Conservation (phyloP, 2,113 vertebrate genomes). For the Hylia prasina region DNA sequence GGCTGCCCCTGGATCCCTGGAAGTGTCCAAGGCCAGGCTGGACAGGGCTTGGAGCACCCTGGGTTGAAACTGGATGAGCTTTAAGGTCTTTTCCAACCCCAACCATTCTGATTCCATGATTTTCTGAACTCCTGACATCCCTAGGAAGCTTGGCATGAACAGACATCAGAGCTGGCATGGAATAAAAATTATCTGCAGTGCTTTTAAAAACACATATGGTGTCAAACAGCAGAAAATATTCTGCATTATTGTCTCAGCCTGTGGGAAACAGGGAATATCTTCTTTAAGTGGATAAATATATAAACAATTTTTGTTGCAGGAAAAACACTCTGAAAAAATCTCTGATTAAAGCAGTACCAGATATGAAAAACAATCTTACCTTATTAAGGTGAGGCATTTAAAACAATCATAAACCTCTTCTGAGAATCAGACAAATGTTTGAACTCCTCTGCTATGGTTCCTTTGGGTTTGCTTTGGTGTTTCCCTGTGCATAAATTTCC, state of each 20-base stretch:
- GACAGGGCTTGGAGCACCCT: background rate
- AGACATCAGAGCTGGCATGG: background rate
- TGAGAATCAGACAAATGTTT: background rate
- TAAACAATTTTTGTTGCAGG: background rate
- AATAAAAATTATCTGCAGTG: background rate
- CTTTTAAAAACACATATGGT: constrained; percentile 23
- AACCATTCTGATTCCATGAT: background rate
- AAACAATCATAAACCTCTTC: background rate
- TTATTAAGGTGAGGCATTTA: background rate
- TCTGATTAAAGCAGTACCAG: background rate
- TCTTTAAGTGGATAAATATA: background rate
- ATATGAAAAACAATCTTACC: background rate
- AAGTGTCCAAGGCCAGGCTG: background rate
- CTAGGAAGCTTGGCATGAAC: background rate
- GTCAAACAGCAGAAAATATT: background rate
- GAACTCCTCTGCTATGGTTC: background rate
- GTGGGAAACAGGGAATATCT: background rate
- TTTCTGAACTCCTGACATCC: background rate
- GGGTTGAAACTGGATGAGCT: background rate
- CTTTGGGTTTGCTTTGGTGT: background rate
- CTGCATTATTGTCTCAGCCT: background rate
- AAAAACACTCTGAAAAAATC: background rate
- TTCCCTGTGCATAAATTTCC: background rate
- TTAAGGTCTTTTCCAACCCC: background rate
- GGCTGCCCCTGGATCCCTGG: background rate